Conservation (phyloP, 1,140 invertebrate genomes). For the Drosophila nebulosa region DNA sequence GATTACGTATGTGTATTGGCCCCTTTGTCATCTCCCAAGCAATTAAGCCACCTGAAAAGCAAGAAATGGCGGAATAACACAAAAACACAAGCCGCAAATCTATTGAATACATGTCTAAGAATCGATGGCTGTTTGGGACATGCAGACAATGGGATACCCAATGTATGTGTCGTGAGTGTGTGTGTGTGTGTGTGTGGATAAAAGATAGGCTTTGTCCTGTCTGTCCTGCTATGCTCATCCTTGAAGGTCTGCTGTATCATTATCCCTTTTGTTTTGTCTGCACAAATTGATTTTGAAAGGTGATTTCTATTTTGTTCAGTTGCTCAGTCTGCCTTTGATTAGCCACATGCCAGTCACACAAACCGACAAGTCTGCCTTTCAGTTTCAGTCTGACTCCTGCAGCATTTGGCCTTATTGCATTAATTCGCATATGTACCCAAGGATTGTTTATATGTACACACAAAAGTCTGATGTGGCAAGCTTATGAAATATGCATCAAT, state of each 20-base stretch:
- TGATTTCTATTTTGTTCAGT: constrained; percentile 26
- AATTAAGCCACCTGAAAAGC: constrained; percentile 62
- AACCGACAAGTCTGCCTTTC: constrained; percentile 2
- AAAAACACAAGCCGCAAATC: constrained; percentile 38
- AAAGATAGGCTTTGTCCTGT: constrained; percentile 8
- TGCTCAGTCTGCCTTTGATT: constrained; percentile 19
- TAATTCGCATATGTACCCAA: constrained; percentile 15
- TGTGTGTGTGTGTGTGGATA: constrained; percentile 1
- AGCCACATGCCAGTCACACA: constrained; percentile 16
- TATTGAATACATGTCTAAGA: constrained; percentile 2
- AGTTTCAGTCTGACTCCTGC: constrained; percentile 12
- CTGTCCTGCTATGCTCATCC: constrained; percentile 3
- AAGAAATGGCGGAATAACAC: constrained; percentile 29
- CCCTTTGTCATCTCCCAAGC: constrained; percentile 55
- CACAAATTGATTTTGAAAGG: constrained; percentile 56
- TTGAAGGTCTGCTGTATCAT: constrained; percentile 35
- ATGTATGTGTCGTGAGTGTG: neutral
- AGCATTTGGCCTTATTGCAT: constrained; percentile 15
- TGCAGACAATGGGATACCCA: constrained; percentile 1
- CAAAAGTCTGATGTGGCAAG: neutral
- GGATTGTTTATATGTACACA: neutral
- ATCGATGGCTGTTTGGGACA: constrained; percentile 14
- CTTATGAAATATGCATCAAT: constrained; percentile 50
- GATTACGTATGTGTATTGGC: neutral
- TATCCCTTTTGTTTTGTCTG: constrained; percentile 55